Base-by-base conservation (phyloP, 2,888 invertebrate species). In the Diplazon laetatorius region DNA sequence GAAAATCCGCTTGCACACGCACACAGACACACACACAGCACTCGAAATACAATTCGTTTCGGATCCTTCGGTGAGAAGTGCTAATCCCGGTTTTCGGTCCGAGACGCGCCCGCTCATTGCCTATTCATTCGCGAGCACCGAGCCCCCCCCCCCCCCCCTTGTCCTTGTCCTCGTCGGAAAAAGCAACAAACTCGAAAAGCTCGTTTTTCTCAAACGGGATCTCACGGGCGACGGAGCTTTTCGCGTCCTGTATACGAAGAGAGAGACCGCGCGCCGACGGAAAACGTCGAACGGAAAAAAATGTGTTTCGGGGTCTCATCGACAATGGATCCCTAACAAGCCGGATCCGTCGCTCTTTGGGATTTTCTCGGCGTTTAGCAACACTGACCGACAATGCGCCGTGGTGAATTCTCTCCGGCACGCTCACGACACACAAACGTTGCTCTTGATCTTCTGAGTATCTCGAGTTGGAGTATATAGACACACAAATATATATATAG, bases 241-340 rank as follows among this genome's bases (percentile, higher is more conserved):
- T 78, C 57, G 37, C 18, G 37, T 18, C 69, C 46, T n/a, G n/a
- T n/a, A n/a, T 30, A 8, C 14, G 52, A 25, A 52, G 30, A 52
- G 50, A 68, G 65, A 42, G 37, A n/a, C 25, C n/a, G 12, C 18
- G 20, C 37, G 50, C 22, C 46, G 18, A 42, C 65, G 37, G 46
- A 16, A 50, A 37, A 62, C 10, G 48, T 30, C 10, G 60, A 44
- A 16, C 52, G 44, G 57, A 12, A 44, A 37, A 46, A 78, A 73
- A 74, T 6, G 30, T 30, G 30, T 6, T 30, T 39, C 63, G 68
- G 60, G 77, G 60, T 30, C 52, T 46, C 14, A 37, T 78, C 80
- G 80, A 89, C 89, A 89, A 89, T 89, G 76, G 86, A 44, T 44
- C 48, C 82, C 87, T 90, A 89, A 90, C 89, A 88, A 90, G 89